Evolutionary conservation across 2,888 invertebrate genomes (phyloP), one percentile per base, ranked within the genome.

Genomic region (Heliconius aoede): DNA sequence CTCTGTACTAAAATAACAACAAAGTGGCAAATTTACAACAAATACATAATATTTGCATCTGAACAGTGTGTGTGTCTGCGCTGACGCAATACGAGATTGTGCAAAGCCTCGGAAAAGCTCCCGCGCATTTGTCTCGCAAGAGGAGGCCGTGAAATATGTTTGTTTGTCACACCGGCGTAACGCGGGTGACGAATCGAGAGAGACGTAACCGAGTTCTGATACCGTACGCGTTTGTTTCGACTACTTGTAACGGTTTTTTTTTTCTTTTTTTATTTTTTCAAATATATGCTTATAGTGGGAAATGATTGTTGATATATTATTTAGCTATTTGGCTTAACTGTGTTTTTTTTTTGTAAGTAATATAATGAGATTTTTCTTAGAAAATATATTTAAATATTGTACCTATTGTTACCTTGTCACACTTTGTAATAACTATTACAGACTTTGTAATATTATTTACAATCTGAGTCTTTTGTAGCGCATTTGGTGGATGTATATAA

Each of bases 91-190:
- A 76, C 83, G 81, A 82, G 80, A 85, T 93, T 94, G 91, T 92
- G 92, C 90, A 93, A 89, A n/a, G n/a, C n/a, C n/a, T 86, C 85
- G 85, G 82, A 83, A 88, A 86, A 87, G 91, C 90, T 91, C 91
- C 92, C 90, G 90, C 81, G 79, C 88, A 86, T 90, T 91, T 90
- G 89, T 90, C 84, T 82, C 79, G 55, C 79, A 76, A 78, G 76
- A 77, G 76, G 83, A 82, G 86, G 87, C 89, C 91, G 90, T 91
- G 89, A 85, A 92, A 91, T 91, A 89, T 88, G 85, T 87, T 82
- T 84, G 85, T 87, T 88, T 87, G 87, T 86, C 85, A 84, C 80
- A 80, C 79, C 82, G 84, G 85, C 85, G 84, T 87, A 80, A 82
- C 81, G 62, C 79, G 86, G 84, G 86, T 89, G 88, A 89, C 91